phyloP scores from a whole-genome alignment of 1,140 invertebrate species.

The Palaemon carinicauda region DNA sequence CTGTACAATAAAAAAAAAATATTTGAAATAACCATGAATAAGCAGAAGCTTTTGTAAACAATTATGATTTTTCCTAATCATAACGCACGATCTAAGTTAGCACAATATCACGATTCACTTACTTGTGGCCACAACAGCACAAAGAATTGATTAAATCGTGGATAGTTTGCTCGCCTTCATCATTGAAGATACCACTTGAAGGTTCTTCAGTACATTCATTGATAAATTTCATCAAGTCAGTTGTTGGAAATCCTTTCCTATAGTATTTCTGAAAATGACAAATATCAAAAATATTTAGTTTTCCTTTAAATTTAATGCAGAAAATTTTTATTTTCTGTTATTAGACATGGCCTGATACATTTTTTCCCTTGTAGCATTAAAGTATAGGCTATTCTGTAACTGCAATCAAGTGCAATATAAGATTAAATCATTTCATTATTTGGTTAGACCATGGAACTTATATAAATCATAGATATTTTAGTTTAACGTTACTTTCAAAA shows the following conservation, averaged over 20 bases:
- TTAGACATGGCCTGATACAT: no score
- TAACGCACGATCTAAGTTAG: neutral
- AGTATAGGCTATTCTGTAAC: no score
- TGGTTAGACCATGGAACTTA: no score
- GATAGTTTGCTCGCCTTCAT: slow-evolving; percentile 47
- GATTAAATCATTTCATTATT: no score
- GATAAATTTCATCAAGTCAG: slow-evolving; percentile 43
- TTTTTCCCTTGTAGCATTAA: no score
- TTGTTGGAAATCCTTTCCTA: slow-evolving; percentile 42
- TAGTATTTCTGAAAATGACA: slow-evolving; percentile 37
- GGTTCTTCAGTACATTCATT: slow-evolving; percentile 51
- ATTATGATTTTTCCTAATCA: neutral
- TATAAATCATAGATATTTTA: neutral
- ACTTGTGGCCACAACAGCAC: slow-evolving; percentile 51
- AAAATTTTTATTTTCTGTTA: neutral
- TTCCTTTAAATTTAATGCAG: neutral
- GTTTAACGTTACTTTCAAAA: neutral
- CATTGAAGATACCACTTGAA: slow-evolving; percentile 48
- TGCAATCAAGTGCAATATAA: no score
- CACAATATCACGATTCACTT: neutral
- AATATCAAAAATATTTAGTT: neutral
- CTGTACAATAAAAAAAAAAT: no score
- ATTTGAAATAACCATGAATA: no score
- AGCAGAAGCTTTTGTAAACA: no score
- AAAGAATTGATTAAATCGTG: slow-evolving; percentile 55